A percentile compares a stretch with the other conserved stretches of the same genome.
Conservation (phyloP, 2,888 invertebrate genomes). For the Limnephilus lunatus region DNA sequence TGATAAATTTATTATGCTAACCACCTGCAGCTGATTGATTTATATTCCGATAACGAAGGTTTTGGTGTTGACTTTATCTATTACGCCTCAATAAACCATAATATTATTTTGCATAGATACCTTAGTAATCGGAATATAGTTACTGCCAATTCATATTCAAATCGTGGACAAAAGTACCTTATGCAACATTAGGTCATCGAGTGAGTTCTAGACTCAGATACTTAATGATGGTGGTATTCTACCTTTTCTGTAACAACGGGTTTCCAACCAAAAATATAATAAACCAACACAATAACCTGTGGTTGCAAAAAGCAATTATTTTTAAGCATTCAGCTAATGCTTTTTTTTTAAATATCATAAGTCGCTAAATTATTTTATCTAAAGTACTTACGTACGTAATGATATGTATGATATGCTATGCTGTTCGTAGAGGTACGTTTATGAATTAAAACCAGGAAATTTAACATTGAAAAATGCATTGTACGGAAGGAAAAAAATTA, state of each 20-base stretch:
- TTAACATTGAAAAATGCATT: too few relatives aligned
- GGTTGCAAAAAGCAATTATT: too few relatives aligned
- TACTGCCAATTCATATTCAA: not conserved
- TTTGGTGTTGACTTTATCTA: not conserved
- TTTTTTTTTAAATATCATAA: too few relatives aligned
- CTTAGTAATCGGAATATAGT: not conserved
- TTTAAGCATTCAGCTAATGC: too few relatives aligned
- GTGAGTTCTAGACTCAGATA: not conserved
- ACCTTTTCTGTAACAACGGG: not conserved
- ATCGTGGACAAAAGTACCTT: not conserved
- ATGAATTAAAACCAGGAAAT: too few relatives aligned
- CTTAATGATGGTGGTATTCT: not conserved
- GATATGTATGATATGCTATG: too few relatives aligned
- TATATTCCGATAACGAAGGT: not conserved
- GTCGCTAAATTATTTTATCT: too few relatives aligned
- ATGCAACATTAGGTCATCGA: not conserved
- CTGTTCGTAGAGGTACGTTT: too few relatives aligned
- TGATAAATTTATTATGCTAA: not conserved
- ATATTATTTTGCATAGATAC: not conserved
- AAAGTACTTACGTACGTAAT: too few relatives aligned
- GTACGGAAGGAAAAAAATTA: too few relatives aligned
- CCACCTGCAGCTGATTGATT: not conserved
- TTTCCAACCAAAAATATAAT: not conserved
- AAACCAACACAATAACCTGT: too few relatives aligned
- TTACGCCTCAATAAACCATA: not conserved